Evolutionary conservation across 2,888 invertebrate genomes (phyloP), one percentile per base, ranked within the genome.

Genomic region (Sarcophaga caerulescens): DNA sequence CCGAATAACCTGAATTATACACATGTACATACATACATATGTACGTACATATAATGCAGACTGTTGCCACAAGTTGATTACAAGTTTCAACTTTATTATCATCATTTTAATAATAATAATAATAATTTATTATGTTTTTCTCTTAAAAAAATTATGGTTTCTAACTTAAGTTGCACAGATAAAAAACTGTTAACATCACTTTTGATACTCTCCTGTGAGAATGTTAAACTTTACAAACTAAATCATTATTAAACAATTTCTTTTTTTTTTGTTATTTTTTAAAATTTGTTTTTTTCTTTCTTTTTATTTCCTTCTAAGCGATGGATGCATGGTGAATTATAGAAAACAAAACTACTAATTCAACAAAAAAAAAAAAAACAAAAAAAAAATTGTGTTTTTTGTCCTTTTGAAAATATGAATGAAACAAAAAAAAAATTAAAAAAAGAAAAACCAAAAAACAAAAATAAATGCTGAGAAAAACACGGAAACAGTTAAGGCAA

Each of bases 401-500:
- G 73, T 73, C 35, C 35, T 35, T 73, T 65, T 6, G 17, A 82
- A 77, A 83, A 60, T 80, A 57, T 23, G 80, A 71, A 79, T 81
- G 74, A 10, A 57, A 80, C 65, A 82, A 73, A 77, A 19, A 12
- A 12, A 62, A 62, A 73, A n/a, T n/a, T 62, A 5, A 74, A 35
- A 44, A 10, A n/a, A 62, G 71, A 35, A 71, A 17, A 23, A 35
- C n/a, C n/a, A 5, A 12, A 35, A 35, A 52, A 52, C 52, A 14
- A 52, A 52, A 52, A 52, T 14, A 12, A 14, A 52, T 52, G 71
- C 74, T 80, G 73, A 83, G 73, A 81, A 84, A 81, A 81, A 86
- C 84, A 81, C 77, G 86, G 83, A 86, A 86, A 75, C 86, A 84
- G 86, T 86, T 86, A 84, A 86, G 86, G 86, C 83, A 84, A 75